Evolutionary conservation across 2,888 invertebrate species (phyloP).

Genomic region (Diogma glabrata): DNA sequence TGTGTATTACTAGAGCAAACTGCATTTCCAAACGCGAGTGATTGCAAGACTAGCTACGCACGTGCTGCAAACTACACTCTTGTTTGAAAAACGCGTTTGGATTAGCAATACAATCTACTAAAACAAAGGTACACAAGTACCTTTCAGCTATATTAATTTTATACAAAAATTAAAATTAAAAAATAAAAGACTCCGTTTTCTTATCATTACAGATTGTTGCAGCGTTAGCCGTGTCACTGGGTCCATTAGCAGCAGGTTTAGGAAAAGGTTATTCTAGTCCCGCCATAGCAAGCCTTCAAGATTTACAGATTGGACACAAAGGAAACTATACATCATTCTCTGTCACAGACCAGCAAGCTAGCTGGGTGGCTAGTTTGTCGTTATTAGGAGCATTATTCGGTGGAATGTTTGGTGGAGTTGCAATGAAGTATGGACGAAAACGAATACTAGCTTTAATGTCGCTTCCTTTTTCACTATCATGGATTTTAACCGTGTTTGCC

Average conservation of each 20-base stretch:
- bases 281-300: slow-evolving; percentile 58
- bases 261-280: slow-evolving; percentile 67
- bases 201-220: slow-evolving; percentile 47
- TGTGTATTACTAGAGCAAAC: too few species aligned
- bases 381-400: slow-evolving; percentile 62
- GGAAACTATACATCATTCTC: slow-evolving; percentile 43
- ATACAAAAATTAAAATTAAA: too few species aligned
- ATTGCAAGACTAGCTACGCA: too few species aligned
- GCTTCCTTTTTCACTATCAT: slow-evolving; percentile 64
- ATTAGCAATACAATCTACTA: too few species aligned
- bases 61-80: too few species aligned
- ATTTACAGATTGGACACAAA: slow-evolving; percentile 33
- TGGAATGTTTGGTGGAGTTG: slow-evolving; percentile 59
- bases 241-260: slow-evolving; percentile 59
- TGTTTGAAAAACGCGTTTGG: too few species aligned
- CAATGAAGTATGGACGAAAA: slow-evolving; percentile 59
- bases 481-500: slow-evolving; percentile 70
- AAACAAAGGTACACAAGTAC: too few species aligned
- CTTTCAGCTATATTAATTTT: too few species aligned
- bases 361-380: slow-evolving; percentile 62
- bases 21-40: too few species aligned
- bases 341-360: slow-evolving; percentile 54
- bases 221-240: slow-evolving; percentile 57
- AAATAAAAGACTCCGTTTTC: too few species aligned
- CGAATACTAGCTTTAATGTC: slow-evolving; percentile 57